Base-by-base conservation (phyloP, 2,113 vertebrate genomes). In the Gallinago media region DNA sequence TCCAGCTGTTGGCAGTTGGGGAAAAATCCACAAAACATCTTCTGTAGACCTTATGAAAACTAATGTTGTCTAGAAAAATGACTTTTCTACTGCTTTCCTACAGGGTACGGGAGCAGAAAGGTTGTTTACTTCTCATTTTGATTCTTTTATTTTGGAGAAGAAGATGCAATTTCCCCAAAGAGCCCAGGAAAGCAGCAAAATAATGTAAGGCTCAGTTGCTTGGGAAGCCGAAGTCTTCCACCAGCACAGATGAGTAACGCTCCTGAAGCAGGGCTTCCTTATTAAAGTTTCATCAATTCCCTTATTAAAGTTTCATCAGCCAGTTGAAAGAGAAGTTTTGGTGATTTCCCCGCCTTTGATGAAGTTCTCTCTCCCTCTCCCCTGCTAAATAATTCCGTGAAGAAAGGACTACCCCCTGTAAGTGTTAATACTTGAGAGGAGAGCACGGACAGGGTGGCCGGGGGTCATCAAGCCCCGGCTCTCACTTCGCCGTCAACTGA, bases 291-390 rank as follows among this genome's bases (percentile, higher is more conserved):
- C 93, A 95, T 83, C 92, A 55, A 8, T 6, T 4, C 58, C 47
- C 76, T 90, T 2, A 93, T 94, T 52, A 96, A 96, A 95, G 19
- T 93, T 95, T 88, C 92, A 95, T 85, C 82, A 49, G 58, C 19
- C 77, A 6, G 36, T 5, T 77, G 72, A 72, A 89, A 78, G 91
- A 50, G 86, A 34, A 80, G n/a, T 81, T 95, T 42, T 29, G 93
- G 95, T 80, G 75, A 59, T 93, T 96, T 96, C 90, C 93, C 79
- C 3, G 34, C 52, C 72, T 93, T 92, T 93, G 92, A 96, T 88
- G 93, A 50, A 77, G 96, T 55, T 73, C 78, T 76, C 70, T 44
- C 74, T 42, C 40, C 63, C 52, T 14, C 62, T 50, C 74, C 76
- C 79, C 72, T 66, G 67, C 74, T 85, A 80, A 76, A 77, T 49